Evolutionary conservation across 2,888 invertebrate species (phyloP), one percentile per base, ranked within the genome.

Genomic region (Hermaeophaga mercurialis): DNA sequence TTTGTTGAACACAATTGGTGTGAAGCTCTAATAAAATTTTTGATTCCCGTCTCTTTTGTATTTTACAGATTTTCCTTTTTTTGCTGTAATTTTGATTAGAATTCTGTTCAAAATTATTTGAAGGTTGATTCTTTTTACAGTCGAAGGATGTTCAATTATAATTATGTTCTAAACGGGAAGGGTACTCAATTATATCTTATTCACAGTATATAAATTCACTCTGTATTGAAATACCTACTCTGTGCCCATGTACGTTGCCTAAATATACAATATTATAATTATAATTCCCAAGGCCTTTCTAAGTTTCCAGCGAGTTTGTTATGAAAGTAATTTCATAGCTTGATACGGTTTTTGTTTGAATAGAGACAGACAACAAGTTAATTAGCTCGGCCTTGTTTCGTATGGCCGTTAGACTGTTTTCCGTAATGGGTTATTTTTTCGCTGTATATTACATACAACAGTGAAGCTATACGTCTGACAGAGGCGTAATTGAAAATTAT

Each of bases 331-430:
- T 71, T 71, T 67, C 66, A 65, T 67, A 68, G 66, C 65, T 61
- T 65, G 66, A 70, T 67, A 69, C 65, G 14, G 67, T 66, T 72
- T 70, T 70, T 68, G 70, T 71, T 71, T 70, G 65, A 71, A 71
- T 55, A 64, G 70, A 71, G 73, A 72, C 59, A 64, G 70, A 66
- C 55, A 61, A 58, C 59, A 66, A 71, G 71, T 72, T 71, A 72
- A 72, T 72, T 72, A 72, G 71, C 67, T 71, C 68, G 68, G 66
- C 69, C 70, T 69, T 72, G 71, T 71, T 61, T 43, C 15, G 43
- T 52, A 34, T 33, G 43, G 43, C 43, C 50, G 39, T 52, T 52
- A 52, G 43, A 43, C 34, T 33, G 43, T 43, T 24, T 52, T 43
- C 33, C 33, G 33, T 33, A 41, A 26, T 52, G 50, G 7, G 28